Conservation (phyloP, 1,140 invertebrate species). For the Eupeodes corollae region DNA sequence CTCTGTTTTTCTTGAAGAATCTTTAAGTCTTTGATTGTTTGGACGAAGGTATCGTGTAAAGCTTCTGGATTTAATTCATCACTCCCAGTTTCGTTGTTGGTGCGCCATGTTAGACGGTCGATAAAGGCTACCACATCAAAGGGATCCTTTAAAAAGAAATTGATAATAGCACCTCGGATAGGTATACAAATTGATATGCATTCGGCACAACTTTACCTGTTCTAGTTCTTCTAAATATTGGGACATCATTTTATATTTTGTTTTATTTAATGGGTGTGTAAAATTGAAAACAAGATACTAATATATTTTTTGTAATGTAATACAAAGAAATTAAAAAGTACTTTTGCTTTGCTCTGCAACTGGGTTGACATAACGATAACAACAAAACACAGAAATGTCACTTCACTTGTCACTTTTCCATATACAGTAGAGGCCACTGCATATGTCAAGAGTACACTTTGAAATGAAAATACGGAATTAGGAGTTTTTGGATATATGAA, state of each 20-base stretch:
- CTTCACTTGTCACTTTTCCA: too few relatives aligned
- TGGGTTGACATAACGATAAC: too few relatives aligned
- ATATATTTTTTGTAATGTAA: too few relatives aligned
- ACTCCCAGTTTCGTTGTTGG: conserved; percentile 62
- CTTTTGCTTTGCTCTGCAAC: too few relatives aligned
- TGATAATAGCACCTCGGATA: conserved; percentile 3
- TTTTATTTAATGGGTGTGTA: conserved; percentile 24
- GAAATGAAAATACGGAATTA: too few relatives aligned
- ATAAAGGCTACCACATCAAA: conserved; percentile 97
- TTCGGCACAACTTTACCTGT: conserved; percentile 42
- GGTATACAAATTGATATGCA: background rate
- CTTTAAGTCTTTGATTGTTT: conserved; percentile 70
- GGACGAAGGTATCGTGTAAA: conserved; percentile 83
- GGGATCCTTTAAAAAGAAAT: conserved; percentile 55
- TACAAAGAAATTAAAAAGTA: too few relatives aligned
- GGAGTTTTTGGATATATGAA: too few relatives aligned
- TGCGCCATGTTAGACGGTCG: conserved; percentile 88
- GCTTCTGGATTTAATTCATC: conserved; percentile 65
- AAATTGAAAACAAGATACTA: too few relatives aligned
- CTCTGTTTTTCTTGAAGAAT: conserved; percentile 74
- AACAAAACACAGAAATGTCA: too few relatives aligned
- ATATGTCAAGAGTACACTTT: too few relatives aligned
- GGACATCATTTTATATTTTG: conserved; percentile 57
- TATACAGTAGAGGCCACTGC: too few relatives aligned
- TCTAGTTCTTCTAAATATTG: conserved; percentile 74